A percentile compares a stretch with the other conserved stretches of the same genome.
phyloP scores from a whole-genome alignment of 2,113 vertebrate genomes.

The Syngnathus scovelli region DNA sequence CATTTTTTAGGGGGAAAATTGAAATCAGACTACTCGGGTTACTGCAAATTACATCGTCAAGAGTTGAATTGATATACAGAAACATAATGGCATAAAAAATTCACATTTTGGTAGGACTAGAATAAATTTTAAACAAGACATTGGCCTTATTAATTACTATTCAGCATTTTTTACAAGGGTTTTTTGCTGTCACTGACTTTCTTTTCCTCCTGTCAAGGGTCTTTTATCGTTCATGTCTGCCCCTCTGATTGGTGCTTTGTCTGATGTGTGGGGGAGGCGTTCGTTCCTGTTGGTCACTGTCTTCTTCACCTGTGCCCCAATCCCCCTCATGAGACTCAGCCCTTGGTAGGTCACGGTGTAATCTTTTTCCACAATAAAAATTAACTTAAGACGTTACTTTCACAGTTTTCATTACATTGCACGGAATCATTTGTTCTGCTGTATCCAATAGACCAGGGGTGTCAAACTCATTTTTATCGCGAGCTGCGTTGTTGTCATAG shows the following conservation, averaged over 20 bases:
- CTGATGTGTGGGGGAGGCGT: conserved; percentile 84
- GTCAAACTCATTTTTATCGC: no score
- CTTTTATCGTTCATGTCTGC: conserved; percentile 88
- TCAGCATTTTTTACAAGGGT: no score
- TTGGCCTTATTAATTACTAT: not conserved
- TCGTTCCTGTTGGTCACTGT: conserved; percentile 84
- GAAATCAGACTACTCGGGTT: no score
- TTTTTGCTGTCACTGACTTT: conserved; percentile 4
- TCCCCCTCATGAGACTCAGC: conserved; percentile 86
- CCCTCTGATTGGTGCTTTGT: conserved; percentile 82
- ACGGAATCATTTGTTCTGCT: not conserved
- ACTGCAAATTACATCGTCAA: no score
- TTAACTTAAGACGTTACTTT: not conserved
- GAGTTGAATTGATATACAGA: no score
- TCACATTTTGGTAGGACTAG: not conserved
- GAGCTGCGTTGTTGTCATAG: no score
- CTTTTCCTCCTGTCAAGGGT: conserved; percentile 64
- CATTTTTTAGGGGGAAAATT: no score
- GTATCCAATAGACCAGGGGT: not conserved
- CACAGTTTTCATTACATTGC: not conserved
- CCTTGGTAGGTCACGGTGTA: conserved; percentile 73
- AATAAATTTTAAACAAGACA: not conserved
- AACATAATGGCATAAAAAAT: not conserved
- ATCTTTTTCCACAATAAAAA: not conserved
- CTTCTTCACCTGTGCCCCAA: conserved; percentile 86